phyloP scores from a whole-genome alignment of 2,888 invertebrate species.

The Hydroisotoma schaefferi region DNA sequence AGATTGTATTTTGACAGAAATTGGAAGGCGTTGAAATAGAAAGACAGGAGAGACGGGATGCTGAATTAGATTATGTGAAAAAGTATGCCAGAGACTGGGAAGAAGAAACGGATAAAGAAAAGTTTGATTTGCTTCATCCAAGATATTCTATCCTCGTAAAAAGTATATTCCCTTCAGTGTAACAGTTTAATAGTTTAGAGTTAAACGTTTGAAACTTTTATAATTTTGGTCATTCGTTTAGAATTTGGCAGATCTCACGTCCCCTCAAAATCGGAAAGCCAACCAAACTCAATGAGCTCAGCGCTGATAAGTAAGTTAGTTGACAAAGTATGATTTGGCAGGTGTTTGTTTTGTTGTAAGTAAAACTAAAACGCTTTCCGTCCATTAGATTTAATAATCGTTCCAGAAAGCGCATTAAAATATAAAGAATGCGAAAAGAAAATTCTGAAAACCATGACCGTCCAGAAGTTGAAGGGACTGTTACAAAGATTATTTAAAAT shows the following conservation, averaged over 20 bases:
- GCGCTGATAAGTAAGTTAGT: slow-evolving; percentile 60
- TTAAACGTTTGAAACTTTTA: slow-evolving; percentile 41
- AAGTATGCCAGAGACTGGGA: slow-evolving; percentile 72
- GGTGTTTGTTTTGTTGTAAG: no score
- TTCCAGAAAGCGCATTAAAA: slow-evolving; percentile 18
- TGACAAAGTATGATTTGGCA: no score
- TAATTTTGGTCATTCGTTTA: no score
- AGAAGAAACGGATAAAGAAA: slow-evolving; percentile 44
- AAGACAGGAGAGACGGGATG: slow-evolving; percentile 70
- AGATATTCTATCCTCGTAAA: slow-evolving; percentile 69
- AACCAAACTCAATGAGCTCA: slow-evolving; percentile 64
- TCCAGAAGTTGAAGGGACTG: slow-evolving; percentile 77
- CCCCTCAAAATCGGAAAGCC: slow-evolving; percentile 71
- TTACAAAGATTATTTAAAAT: slow-evolving; percentile 69
- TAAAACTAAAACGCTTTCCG: no score
- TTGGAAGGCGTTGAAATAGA: slow-evolving; percentile 70
- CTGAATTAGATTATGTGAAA: slow-evolving; percentile 88
- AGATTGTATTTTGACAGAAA: slow-evolving; percentile 53
- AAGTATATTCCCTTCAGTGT: no score
- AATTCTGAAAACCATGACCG: slow-evolving; percentile 71
- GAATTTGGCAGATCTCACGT: slow-evolving; percentile 83
- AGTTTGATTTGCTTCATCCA: slow-evolving; percentile 68
- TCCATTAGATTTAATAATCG: slow-evolving; percentile 22
- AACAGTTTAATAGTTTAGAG: no score
- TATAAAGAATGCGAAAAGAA: slow-evolving; percentile 60